phyloP scores from a whole-genome alignment of 2,888 invertebrate species.

The Liopterus haemorrhoidalis region DNA sequence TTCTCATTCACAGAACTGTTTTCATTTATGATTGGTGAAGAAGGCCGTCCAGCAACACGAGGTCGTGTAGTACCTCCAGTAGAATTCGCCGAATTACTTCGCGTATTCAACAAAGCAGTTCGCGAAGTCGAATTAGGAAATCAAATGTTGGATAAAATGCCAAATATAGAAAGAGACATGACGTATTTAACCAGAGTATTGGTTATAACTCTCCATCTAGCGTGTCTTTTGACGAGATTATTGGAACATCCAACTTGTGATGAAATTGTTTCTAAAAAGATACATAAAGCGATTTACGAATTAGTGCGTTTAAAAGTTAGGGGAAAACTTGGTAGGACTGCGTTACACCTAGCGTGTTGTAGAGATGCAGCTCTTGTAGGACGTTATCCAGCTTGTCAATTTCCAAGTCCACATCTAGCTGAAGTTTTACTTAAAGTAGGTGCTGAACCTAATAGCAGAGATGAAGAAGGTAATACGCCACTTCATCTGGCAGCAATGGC shows the following conservation, averaged over 20 bases:
- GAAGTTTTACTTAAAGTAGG: constrained; percentile 73
- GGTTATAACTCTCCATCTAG: constrained; percentile 78
- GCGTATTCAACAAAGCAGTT: constrained; percentile 78
- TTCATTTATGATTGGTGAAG: constrained; percentile 88
- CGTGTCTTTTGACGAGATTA: constrained; percentile 66
- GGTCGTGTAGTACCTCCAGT: constrained; percentile 74
- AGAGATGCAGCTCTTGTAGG: constrained; percentile 66
- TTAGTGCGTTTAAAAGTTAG: constrained; percentile 65
- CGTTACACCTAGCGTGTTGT: constrained; percentile 79
- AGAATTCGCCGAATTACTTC: constrained; percentile 73
- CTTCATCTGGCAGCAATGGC: constrained; percentile 78
- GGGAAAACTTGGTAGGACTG: constrained; percentile 61
- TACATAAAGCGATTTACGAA: constrained; percentile 69
- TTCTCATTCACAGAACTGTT: constrained; percentile 93
- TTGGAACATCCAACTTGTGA: constrained; percentile 46
- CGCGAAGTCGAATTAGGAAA: constrained; percentile 64
- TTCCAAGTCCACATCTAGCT: constrained; percentile 65
- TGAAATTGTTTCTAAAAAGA: constrained; percentile 48
- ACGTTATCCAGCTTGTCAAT: constrained; percentile 62
- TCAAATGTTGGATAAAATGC: constrained; percentile 53
- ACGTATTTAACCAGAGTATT: constrained; percentile 77
- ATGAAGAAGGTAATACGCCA: constrained; percentile 81
- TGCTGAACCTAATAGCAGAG: constrained; percentile 71
- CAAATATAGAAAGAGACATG: constrained; percentile 64
- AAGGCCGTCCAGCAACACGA: constrained; percentile 61